Evolutionary conservation across 64 coral and sea anemone species (phyloP), one percentile per base, ranked within the genome.

Genomic region (Montipora cactus): DNA sequence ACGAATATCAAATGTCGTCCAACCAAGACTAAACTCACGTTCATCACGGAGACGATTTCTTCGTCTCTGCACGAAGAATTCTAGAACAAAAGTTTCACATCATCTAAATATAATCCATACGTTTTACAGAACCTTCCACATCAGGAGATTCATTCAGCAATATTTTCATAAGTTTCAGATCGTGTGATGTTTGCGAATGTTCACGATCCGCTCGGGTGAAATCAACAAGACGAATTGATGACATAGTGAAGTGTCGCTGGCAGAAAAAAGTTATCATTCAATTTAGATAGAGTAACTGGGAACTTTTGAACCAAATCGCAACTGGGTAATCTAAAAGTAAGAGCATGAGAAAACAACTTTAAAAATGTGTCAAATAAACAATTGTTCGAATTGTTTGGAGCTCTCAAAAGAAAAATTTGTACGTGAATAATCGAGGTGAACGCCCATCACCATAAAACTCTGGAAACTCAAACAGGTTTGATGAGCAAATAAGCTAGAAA

Each of bases 401-500:
- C 66, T 15, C 10, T 49, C 16, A 64, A 1, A 44, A 4, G 59
- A 72, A 71, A 86, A 86, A 86, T 49, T 86, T 61, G 53, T 52
- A 67, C 44, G 82, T 20, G 62, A 71, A 2, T 19, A 14, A 8
- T 48, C 13, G 45, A 11, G 82, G 82, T 86, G n/a, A 49, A 86
- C 82, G 82, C 82, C 82, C 82, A 13, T 49, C 16, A 50, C 0
- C 64, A 50, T 7, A 50, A 28, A 86, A 50, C 66, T 86, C 66
- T 86, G 82, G 66, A 49, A 86, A 86, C 47, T 70, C 67, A 45
- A 50, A 44, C 7, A 71, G 13, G 62, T 71, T 71, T 47, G 47
- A 50, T 45, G 44, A 86, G 20, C 49, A n/a, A 68, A 49, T 20
- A 49, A 7, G 18, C 62, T 4, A 22, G 16, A 45, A 1, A 37